Conservation (phyloP, 2,113 vertebrate species). For the Poecile atricapillus region DNA sequence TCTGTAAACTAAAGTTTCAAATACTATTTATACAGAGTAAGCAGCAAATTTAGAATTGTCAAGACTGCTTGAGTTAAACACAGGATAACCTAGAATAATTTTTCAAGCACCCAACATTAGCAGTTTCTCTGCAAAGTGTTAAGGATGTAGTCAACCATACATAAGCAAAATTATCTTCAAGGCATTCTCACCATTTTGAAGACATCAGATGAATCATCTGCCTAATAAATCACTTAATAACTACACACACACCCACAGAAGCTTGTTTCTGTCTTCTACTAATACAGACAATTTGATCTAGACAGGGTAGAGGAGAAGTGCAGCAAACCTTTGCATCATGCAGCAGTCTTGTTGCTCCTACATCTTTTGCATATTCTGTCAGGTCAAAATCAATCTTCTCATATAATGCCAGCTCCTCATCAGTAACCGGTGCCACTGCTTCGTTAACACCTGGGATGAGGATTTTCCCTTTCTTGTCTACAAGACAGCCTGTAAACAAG, state of each 20-base stretch:
- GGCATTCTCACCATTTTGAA: not conserved
- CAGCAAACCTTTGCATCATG: conserved; percentile 81
- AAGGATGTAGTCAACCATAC: not conserved
- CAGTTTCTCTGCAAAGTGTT: not conserved
- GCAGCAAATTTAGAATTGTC: not conserved
- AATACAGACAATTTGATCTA: not conserved
- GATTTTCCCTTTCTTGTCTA: conserved; percentile 85
- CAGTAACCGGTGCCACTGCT: conserved; percentile 79
- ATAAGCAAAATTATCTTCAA: not conserved
- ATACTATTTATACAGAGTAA: not conserved
- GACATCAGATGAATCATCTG: not conserved
- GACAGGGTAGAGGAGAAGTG: not conserved
- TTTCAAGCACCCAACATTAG: not conserved
- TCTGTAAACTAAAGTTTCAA: not conserved
- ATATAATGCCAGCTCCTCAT: conserved; percentile 83
- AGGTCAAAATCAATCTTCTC: conserved; percentile 92
- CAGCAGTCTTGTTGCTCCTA: conserved; percentile 79
- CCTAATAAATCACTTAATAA: not conserved
- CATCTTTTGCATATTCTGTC: conserved; percentile 84
- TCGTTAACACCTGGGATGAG: conserved; percentile 84
- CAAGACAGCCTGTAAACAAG: conserved; percentile 74
- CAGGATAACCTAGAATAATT: not conserved
- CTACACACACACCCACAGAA: not conserved
- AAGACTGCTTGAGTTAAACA: not conserved
- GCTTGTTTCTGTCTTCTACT: not conserved